Evolutionary conservation across 2,797 vertebrate species (phyloP).

Genomic region (Champsocephalus gunnari): DNA sequence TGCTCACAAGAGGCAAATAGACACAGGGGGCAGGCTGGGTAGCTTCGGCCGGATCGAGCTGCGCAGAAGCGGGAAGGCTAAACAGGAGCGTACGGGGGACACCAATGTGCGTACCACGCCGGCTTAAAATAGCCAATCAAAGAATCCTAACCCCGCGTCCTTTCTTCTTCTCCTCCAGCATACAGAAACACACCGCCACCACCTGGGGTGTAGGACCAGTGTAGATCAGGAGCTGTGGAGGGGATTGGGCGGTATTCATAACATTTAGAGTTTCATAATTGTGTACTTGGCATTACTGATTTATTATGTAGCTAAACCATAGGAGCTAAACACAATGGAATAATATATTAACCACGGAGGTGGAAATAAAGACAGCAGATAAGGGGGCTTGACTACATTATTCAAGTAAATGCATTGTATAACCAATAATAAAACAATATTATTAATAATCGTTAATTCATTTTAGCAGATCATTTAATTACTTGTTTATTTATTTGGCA

Average conservation of each 20-base stretch:
- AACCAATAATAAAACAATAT: neutral
- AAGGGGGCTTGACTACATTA: neutral
- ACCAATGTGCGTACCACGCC: constrained; percentile 67
- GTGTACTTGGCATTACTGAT: neutral
- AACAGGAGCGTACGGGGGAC: constrained; percentile 57
- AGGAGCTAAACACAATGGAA: neutral
- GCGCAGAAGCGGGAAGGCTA: constrained; percentile 87
- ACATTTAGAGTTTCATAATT: neutral
- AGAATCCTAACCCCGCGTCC: constrained; percentile 32
- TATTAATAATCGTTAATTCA: neutral
- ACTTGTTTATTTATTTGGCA: neutral
- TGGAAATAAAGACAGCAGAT: neutral
- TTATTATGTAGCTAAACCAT: neutral
- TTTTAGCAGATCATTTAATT: neutral
- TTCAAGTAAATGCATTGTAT: neutral
- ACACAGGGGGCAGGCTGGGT: constrained; percentile 54
- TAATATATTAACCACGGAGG: neutral
- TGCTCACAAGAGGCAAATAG: constrained; percentile 62
- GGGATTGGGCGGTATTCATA: neutral
- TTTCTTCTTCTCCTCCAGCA: constrained; percentile 22
- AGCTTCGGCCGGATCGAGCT: constrained; percentile 79
- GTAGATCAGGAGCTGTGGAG: neutral
- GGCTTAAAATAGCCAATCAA: constrained; percentile 80
- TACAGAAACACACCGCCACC: constrained; percentile 32
- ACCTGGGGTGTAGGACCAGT: constrained; percentile 24